Evolutionary conservation across 1,140 invertebrate genomes (phyloP).

Genomic region (Pseudomyrmex gracilis): DNA sequence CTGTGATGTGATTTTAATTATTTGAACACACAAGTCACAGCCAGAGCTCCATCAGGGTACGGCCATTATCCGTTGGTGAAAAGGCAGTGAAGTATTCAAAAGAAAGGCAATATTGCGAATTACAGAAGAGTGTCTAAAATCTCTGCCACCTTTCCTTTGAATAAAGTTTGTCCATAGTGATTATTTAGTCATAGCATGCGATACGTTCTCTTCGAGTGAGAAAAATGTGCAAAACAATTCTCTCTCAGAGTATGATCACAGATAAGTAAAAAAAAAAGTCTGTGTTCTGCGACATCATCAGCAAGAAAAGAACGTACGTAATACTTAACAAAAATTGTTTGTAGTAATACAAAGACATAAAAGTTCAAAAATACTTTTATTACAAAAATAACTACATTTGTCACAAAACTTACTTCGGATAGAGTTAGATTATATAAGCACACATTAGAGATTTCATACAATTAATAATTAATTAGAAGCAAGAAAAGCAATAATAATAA

Average conservation of each 20-base stretch:
- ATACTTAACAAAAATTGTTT: conserved; percentile 3
- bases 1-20: conserved; percentile 92
- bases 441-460: conserved; percentile 18
- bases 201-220: conserved; percentile 37
- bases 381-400: conserved; percentile 29
- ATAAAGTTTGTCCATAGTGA: conserved; percentile 16
- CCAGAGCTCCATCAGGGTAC: conserved; percentile 90
- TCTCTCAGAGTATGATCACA: background rate
- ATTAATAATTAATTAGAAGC: background rate
- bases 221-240: background rate
- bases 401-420: background rate
- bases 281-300: background rate
- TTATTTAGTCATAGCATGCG: conserved; percentile 53
- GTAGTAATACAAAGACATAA: conserved; percentile 23
- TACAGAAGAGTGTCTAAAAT: background rate
- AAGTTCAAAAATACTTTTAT: background rate
- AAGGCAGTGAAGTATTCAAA: conserved; percentile 55
- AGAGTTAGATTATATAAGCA: conserved; percentile 5
- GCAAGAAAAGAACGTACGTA: conserved; percentile 37
- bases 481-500: background rate
- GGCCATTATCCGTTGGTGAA: conserved; percentile 75
- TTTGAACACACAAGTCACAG: conserved; percentile 91
- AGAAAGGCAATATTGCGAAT: conserved; percentile 40
- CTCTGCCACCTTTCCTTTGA: conserved; percentile 36
- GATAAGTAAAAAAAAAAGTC: background rate